Evolutionary conservation across 2,888 invertebrate species (phyloP).

Genomic region (Chymomyza amoena): DNA sequence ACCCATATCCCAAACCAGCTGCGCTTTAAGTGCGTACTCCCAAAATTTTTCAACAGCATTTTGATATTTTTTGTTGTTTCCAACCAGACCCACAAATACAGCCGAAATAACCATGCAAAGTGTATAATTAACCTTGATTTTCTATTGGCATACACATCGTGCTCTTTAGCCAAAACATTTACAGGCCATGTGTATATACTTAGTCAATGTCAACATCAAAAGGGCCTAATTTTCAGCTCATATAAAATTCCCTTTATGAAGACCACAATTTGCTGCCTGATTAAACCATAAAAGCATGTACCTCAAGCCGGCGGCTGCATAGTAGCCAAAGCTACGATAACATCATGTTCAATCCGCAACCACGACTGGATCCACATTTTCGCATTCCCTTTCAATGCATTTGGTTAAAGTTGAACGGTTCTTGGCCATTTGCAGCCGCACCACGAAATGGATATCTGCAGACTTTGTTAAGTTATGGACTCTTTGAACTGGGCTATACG

Average conservation of each 20-base stretch:
- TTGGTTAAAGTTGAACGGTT: slow-evolving; percentile 76
- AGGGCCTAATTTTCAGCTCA: neutral
- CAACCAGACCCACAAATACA: neutral
- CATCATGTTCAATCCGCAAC: slow-evolving; percentile 66
- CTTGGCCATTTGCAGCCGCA: slow-evolving; percentile 68
- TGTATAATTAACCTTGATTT: neutral
- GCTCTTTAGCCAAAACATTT: neutral
- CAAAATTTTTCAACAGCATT: too few species aligned
- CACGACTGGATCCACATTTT: slow-evolving; percentile 54
- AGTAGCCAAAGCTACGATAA: neutral
- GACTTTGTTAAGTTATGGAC: neutral
- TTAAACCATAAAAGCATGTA: neutral
- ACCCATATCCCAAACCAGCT: too few species aligned
- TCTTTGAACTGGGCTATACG: slow-evolving; percentile 46
- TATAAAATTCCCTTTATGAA: neutral
- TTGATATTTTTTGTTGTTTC: neutral
- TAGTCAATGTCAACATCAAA: neutral
- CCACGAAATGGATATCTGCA: neutral
- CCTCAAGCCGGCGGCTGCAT: neutral
- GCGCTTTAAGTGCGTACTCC: too few species aligned
- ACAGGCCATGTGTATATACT: neutral
- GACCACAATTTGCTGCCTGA: neutral
- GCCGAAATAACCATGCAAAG: neutral
- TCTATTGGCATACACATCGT: neutral
- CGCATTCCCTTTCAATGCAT: slow-evolving; percentile 75